These are phyloP conservation scores for Cercocebus atys DNA, from an alignment of 2,113 vertebrate species.

Conservation along the genomic window DNA sequence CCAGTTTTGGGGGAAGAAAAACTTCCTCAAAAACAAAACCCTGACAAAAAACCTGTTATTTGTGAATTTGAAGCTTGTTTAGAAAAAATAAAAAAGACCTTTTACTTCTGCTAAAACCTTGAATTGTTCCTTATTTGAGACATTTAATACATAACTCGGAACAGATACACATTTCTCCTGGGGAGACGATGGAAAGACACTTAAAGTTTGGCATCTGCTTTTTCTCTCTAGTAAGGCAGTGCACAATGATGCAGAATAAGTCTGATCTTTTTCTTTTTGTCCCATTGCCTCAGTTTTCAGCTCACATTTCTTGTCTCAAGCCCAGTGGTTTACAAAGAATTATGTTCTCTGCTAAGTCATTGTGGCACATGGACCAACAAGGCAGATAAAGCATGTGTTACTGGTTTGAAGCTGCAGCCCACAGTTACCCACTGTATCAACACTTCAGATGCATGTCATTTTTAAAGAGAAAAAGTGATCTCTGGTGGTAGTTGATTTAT, in stretches of 20 bases:
- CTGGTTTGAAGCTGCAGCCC: background rate
- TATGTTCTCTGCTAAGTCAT: constrained; percentile 50
- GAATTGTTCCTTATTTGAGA: background rate
- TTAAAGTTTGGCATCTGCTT: background rate
- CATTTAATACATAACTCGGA: background rate
- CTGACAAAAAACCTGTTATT: background rate
- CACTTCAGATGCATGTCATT: background rate
- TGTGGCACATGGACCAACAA: background rate
- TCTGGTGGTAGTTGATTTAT: background rate
- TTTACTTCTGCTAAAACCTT: background rate
- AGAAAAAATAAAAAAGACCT: background rate
- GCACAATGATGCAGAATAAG: background rate
- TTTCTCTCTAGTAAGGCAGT: background rate
- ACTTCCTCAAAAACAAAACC: background rate
- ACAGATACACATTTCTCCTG: background rate
- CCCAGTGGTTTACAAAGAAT: constrained; percentile 50
- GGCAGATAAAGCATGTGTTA: background rate
- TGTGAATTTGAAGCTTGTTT: background rate
- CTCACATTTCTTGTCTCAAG: constrained; percentile 75
- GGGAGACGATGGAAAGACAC: background rate
- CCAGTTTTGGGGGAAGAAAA: fast-evolving
- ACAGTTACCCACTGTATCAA: background rate
- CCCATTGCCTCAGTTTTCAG: constrained; percentile 44
- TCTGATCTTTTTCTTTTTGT: constrained; percentile 34
- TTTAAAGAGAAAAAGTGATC: background rate